These are phyloP conservation scores for Chrysogorgia sp. DNA, from an alignment of 92 coral and sea anemone species.

Conservation along the genomic window DNA sequence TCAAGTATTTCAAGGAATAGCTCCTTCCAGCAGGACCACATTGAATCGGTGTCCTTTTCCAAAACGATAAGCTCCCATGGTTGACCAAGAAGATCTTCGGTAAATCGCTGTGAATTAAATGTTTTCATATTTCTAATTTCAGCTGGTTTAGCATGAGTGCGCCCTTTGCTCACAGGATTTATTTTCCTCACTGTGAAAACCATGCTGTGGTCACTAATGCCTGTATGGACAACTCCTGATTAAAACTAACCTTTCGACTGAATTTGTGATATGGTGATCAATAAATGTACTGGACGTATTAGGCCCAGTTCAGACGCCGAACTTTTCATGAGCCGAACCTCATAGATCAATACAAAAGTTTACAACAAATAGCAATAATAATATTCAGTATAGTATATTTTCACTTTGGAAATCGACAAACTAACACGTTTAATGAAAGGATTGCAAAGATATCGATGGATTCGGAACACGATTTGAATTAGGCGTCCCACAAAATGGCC, in stretches of 20 bases:
- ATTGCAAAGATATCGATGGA: too few species aligned
- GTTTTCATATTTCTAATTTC: constrained; percentile 29
- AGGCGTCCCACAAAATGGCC: too few species aligned
- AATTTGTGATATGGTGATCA: constrained; percentile 41
- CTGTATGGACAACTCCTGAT: constrained; percentile 53
- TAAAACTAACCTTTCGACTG: constrained; percentile 7
- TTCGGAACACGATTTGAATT: too few species aligned
- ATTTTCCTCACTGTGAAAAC: constrained; percentile 33
- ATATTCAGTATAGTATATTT: too few species aligned
- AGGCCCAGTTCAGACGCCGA: too few species aligned
- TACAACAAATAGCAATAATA: too few species aligned
- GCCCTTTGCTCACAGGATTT: constrained; percentile 9
- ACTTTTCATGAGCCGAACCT: too few species aligned
- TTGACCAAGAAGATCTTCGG: constrained; percentile 34
- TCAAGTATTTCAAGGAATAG: constrained; percentile 39
- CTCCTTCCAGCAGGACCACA: constrained; percentile 52
- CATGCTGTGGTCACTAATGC: constrained; percentile 55
- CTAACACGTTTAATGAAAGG: too few species aligned
- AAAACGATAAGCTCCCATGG: constrained; percentile 46
- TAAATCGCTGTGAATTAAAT: constrained; percentile 20
- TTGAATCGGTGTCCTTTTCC: constrained; percentile 30
- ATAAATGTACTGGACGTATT: constrained; percentile 38
- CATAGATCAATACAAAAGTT: too few species aligned
- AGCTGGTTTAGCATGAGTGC: constrained; percentile 1
- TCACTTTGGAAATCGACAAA: too few species aligned